Evolutionary conservation across 2,888 invertebrate genomes (phyloP).

Genomic region (Oegoconia quadripuncta): DNA sequence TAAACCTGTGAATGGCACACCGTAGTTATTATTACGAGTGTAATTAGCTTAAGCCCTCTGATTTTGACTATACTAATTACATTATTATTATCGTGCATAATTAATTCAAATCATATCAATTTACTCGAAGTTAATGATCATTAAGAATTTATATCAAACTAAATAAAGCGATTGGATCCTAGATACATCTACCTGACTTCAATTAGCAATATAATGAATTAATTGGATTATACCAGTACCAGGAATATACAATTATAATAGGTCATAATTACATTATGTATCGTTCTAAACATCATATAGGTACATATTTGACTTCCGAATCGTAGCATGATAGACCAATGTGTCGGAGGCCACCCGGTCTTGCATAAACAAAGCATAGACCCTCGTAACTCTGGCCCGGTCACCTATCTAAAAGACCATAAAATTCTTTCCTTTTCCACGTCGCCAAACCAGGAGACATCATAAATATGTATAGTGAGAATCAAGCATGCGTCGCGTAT

Average conservation of each 20-base stretch:
- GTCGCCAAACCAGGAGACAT: slow-evolving; percentile 53
- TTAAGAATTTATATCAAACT: too few species aligned
- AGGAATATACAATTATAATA: background rate
- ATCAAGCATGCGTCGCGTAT: slow-evolving; percentile 77
- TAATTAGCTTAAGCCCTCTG: too few species aligned
- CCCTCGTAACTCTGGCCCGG: slow-evolving; percentile 42
- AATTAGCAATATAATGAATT: too few species aligned
- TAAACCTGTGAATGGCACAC: too few species aligned
- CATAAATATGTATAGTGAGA: slow-evolving; percentile 77
- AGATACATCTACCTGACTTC: too few species aligned
- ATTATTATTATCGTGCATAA: too few species aligned
- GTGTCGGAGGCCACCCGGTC: slow-evolving; percentile 6
- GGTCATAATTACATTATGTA: background rate
- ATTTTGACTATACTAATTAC: too few species aligned
- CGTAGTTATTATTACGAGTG: too few species aligned
- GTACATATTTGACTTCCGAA: slow-evolving; percentile 3
- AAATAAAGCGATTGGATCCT: too few species aligned
- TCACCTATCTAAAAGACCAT: slow-evolving; percentile 63
- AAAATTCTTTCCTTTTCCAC: slow-evolving; percentile 60
- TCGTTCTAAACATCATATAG: background rate
- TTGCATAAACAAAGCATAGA: slow-evolving; percentile 37
- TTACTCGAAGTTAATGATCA: too few species aligned
- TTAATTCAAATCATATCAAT: too few species aligned
- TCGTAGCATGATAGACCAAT: slow-evolving; percentile 8
- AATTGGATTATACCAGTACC: too few species aligned